A percentile compares a stretch with the other conserved stretches of the same genome.
phyloP scores from a whole-genome alignment of 2,113 vertebrate genomes.

The Pan troglodytes region NHGRI_mPanTro3-v2.1_pri NC_072398.2:34542001-34542500 shows the following conservation, averaged over 20 bases:
- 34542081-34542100: neutral
- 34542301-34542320: neutral
- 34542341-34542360: neutral
- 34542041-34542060: neutral
- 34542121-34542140: neutral
- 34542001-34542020: neutral
- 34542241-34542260: neutral
- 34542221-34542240: neutral
- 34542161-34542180: neutral
- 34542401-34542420: neutral
- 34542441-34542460: neutral
- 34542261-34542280: neutral
- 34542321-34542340: neutral
- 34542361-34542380: neutral
- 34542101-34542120: neutral
- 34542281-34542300: accelerated
- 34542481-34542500: neutral
- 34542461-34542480: neutral
- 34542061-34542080: neutral
- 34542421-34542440: neutral
- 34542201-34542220: neutral
- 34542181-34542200: neutral
- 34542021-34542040: neutral
- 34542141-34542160: neutral
- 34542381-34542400: neutral